These are phyloP conservation scores for Podilymbus podiceps DNA, from an alignment of 2,113 vertebrate genomes.

Conservation along the genomic window DNA sequence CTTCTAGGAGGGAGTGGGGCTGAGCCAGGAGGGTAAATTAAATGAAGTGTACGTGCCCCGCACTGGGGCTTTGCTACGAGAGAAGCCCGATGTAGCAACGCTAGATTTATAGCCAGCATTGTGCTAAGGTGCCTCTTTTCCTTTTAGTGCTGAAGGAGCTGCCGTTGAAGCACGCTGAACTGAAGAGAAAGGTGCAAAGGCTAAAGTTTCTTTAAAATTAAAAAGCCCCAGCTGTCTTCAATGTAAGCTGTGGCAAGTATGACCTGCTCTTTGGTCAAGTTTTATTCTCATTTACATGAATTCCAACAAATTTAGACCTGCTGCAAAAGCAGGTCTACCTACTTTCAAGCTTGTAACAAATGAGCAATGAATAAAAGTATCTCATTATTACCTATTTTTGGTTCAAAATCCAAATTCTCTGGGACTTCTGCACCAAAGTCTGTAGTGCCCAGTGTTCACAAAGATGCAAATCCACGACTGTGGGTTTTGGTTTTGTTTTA, in stretches of 20 bases:
- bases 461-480: not conserved
- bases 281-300: not conserved
- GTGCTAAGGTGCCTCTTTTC: not conserved
- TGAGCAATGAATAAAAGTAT: not conserved
- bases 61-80: rapidly evolving
- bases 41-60: rapidly evolving
- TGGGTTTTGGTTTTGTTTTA: conserved; percentile 11
- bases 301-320: not conserved
- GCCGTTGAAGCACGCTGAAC: not conserved
- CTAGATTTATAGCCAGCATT: not conserved
- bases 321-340: not conserved
- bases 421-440: not conserved
- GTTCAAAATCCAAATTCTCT: not conserved
- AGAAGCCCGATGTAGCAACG: rapidly evolving
- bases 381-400: not conserved
- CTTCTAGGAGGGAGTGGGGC: not conserved
- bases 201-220: not conserved
- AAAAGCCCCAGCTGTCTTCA: not conserved
- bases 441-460: not conserved
- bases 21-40: not conserved
- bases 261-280: not conserved
- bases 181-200: not conserved
- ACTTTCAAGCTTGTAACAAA: not conserved
- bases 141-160: not conserved
- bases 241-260: not conserved